Percentiles rank a stretch among this genome's conserved stretches.
phyloP scores from a whole-genome alignment of 2,113 vertebrate genomes.

The Merops nubicus region DNA sequence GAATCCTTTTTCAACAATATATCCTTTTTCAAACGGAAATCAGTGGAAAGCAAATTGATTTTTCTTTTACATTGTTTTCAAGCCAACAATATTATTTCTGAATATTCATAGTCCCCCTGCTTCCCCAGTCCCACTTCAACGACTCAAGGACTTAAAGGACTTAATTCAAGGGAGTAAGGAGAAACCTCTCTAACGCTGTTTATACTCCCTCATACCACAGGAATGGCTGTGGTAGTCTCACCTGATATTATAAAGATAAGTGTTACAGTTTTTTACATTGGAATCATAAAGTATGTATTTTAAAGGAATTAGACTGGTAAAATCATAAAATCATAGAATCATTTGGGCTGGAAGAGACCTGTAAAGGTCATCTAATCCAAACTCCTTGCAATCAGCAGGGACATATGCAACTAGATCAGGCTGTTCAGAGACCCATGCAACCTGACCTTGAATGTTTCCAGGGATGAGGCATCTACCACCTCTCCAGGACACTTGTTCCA shows the following conservation, averaged over 20 bases:
- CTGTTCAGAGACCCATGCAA: rapidly evolving
- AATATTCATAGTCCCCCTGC: background rate
- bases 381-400: rapidly evolving
- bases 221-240: rapidly evolving
- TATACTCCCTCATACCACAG: background rate
- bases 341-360: background rate
- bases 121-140: background rate
- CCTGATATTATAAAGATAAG: background rate
- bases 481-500: background rate
- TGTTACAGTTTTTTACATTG: rapidly evolving
- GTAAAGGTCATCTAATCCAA: background rate
- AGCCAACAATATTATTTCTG: background rate
- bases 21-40: too few species aligned
- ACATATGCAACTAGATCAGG: background rate
- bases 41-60: background rate
- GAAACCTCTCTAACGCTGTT: background rate
- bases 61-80: background rate
- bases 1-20: too few species aligned
- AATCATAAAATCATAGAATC: background rate
- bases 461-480: background rate
- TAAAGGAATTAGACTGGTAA: background rate
- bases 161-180: background rate
- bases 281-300: background rate
- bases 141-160: too few species aligned
- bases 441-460: rapidly evolving